A percentile compares a stretch with the other conserved stretches of the same genome.
phyloP scores from a whole-genome alignment of 2,797 vertebrate genomes.

The Cephalopachus bancanus region DNA sequence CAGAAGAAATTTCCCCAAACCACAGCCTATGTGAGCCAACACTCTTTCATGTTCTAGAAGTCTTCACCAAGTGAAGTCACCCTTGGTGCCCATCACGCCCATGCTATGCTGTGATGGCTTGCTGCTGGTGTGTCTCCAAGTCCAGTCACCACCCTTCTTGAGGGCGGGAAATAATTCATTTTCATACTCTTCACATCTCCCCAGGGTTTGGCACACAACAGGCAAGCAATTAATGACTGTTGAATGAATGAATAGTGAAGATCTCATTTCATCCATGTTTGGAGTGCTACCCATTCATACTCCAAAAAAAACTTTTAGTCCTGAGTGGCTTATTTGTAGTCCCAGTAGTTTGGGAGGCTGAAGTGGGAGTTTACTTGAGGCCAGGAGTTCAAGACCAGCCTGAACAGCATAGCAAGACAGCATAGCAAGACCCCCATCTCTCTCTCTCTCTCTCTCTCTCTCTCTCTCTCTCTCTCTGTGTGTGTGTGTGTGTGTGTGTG shows the following conservation, averaged over 20 bases:
- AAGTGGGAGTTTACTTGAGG: no score
- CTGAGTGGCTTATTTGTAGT: not conserved
- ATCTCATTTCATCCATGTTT: not conserved
- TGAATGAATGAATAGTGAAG: not conserved
- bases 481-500: no score
- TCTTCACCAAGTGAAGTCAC: no score
- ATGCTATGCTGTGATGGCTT: rapidly evolving
- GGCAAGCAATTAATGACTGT: not conserved
- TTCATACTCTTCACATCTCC: not conserved
- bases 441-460: no score
- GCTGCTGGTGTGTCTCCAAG: not conserved
- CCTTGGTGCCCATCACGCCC: rapidly evolving
- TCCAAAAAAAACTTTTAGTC: not conserved
- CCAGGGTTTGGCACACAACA: not conserved
- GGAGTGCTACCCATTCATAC: not conserved
- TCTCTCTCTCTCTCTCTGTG: no score
- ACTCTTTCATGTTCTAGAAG: not conserved
- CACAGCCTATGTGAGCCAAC: no score
- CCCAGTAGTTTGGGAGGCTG: no score
- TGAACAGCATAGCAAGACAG: no score
- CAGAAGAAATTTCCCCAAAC: not conserved
- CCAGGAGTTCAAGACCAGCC: no score
- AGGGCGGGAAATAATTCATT: not conserved
- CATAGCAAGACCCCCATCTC: no score
- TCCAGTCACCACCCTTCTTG: not conserved